Base-by-base conservation (phyloP, 2,797 vertebrate genomes). In the Dipus sagitta region DNA sequence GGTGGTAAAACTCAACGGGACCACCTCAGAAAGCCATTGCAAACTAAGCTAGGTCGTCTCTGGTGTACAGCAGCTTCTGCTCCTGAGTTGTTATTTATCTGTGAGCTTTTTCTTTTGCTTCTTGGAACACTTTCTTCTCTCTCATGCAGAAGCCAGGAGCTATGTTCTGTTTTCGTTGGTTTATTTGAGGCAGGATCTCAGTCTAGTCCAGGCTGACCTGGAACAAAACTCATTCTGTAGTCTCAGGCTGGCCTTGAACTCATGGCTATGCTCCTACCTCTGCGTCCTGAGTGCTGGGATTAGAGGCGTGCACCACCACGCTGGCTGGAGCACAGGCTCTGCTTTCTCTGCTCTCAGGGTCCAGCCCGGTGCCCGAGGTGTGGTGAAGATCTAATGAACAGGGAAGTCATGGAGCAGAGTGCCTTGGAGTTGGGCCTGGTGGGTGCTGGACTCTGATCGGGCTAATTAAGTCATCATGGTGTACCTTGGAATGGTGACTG, bases 1-100 rank as follows among this genome's bases (percentile, higher is more conserved):
- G 74, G 38, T 1, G 11, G 10, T 60, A 0, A 4, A 17, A 8
- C 34, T 10, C 1, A 13, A 17, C 4, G 1, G 0, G 21, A 67
- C 20, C 38, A 30, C 14, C 23, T 18, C 14, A 23, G 30, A 26
- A 15, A 76, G 3, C 32, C 23, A 2, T 9, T 76, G 74, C 54
- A 65, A 18, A 34, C 34, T n/a, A 12, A 58, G 30, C 38, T 1
- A 32, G 77, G 75, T 28, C 20, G 14, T 21, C 17, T 28, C n/a
- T 54, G 4, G 15, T 54, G 30, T n/a, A 5, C 34, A 58, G n/a
- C 7, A 15, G 13, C 21, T 60, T n/a, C 32, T 15, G 23, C 38
- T 65, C 62, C 18, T 54, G 21, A 4, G 9, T 47, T 15, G 23
- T 13, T 6, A 9, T 62, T 64, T 20, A 26, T 54, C 58, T 75